Evolutionary conservation across 1,140 invertebrate genomes (phyloP).

Genomic region (Habropoda laboriosa): DNA sequence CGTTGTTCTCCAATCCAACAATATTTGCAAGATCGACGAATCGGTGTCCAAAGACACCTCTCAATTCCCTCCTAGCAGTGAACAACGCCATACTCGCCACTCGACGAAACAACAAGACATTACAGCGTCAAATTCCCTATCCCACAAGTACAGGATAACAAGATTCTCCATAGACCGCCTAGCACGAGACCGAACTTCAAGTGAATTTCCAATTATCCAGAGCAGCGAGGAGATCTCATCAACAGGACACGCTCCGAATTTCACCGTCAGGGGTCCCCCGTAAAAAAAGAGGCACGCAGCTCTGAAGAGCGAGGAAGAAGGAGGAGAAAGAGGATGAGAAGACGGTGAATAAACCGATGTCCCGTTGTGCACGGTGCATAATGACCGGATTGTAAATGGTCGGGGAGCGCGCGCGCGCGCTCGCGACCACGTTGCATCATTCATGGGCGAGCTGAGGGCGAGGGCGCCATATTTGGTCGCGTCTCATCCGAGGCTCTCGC

Average conservation of each 20-base stretch:
- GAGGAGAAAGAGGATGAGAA: no score
- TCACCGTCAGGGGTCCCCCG: not conserved
- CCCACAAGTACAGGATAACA: no score
- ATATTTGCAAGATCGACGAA: no score
- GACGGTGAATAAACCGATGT: conserved; percentile 33
- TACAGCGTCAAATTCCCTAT: no score
- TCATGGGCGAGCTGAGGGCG: conserved; percentile 70
- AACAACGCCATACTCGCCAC: no score
- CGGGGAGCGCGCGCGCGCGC: conserved; percentile 46
- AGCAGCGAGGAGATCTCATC: not conserved
- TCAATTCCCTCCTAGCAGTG: no score
- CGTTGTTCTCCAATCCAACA: no score
- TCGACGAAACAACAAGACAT: no score
- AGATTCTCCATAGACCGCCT: no score
- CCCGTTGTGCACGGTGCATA: conserved; percentile 73
- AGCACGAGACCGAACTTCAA: no score
- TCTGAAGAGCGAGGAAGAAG: not conserved
- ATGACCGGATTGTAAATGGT: conserved; percentile 75
- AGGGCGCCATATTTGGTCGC: conserved; percentile 66
- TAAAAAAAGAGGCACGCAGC: conserved; percentile 10
- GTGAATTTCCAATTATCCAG: no score
- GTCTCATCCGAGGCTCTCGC: conserved; percentile 62
- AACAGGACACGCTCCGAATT: not conserved
- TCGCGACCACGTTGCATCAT: conserved; percentile 76
- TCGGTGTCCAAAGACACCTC: no score